A percentile compares a stretch with the other conserved stretches of the same genome.
These are phyloP conservation scores for Telmatochromis sp. DNA, from an alignment of 2,113 vertebrate species.

Conservation along the genomic window DNA sequence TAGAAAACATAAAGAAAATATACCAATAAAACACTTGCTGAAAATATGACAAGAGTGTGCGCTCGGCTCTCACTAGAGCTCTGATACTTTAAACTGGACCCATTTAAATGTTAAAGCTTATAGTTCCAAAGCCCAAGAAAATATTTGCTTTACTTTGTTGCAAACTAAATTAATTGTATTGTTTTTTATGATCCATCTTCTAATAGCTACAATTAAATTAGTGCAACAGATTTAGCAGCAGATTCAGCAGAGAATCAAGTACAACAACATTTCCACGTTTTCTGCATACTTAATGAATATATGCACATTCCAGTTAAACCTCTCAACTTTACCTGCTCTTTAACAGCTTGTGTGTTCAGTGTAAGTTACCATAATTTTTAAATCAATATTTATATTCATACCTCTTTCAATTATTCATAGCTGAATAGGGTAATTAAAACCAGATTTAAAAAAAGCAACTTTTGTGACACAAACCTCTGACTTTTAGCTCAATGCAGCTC, in stretches of 20 bases:
- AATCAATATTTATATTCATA: not conserved
- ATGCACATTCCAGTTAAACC: not conserved
- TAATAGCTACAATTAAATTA: not conserved
- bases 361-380: fast-evolving
- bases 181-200: not conserved
- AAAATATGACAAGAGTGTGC: not conserved
- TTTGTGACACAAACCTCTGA: too few species aligned
- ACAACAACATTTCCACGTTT: not conserved
- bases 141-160: not conserved
- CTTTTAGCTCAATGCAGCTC: too few species aligned
- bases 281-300: not conserved
- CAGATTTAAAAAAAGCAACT: fast-evolving
- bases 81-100: not conserved
- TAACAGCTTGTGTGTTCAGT: fast-evolving
- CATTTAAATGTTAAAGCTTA: not conserved
- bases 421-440: not conserved
- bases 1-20: not conserved
- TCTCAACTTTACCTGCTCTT: not conserved
- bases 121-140: not conserved
- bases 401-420: fast-evolving
- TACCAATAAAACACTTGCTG: not conserved
- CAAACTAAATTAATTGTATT: not conserved
- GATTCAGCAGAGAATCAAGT: not conserved
- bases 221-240: not conserved
- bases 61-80: not conserved